Conservation (phyloP, 2,113 vertebrate genomes). For the Pica pica region DNA sequence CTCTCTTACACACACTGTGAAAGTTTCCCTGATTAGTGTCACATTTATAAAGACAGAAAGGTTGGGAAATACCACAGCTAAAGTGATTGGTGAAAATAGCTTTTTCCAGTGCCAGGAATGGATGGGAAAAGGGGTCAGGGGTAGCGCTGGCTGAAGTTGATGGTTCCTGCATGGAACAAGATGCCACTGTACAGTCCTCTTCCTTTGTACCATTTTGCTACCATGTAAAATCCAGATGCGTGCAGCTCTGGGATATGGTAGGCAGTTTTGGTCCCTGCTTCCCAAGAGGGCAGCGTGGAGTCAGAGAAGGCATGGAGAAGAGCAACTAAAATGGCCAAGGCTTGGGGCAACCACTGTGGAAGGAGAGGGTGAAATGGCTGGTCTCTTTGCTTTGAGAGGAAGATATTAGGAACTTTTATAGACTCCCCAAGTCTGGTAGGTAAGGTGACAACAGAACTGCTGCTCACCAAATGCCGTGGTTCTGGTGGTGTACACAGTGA, state of each 20-base stretch:
- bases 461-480: not conserved
- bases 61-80: not conserved
- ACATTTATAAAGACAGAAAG: slow-evolving; percentile 21
- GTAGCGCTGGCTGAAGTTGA: accelerated
- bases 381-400: not conserved
- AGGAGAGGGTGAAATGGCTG: not conserved
- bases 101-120: not conserved
- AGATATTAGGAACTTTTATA: not conserved
- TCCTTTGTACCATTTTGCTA: not conserved
- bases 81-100: not conserved
- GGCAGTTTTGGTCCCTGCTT: not conserved
- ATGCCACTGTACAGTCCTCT: not conserved
- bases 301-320: not conserved
- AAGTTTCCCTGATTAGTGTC: not conserved
- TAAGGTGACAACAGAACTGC: not conserved
- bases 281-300: not conserved
- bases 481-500: not conserved
- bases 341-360: not conserved
- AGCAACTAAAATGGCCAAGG: not conserved
- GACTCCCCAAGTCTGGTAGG: not conserved
- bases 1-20: not conserved
- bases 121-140: not conserved
- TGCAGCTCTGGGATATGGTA: not conserved
- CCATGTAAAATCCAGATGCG: not conserved
- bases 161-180: not conserved